A percentile compares a stretch with the other conserved stretches of the same genome.
These are phyloP conservation scores for Pseudoips prasinana DNA, from an alignment of 2,888 invertebrate genomes.

Conservation along the genomic window DNA sequence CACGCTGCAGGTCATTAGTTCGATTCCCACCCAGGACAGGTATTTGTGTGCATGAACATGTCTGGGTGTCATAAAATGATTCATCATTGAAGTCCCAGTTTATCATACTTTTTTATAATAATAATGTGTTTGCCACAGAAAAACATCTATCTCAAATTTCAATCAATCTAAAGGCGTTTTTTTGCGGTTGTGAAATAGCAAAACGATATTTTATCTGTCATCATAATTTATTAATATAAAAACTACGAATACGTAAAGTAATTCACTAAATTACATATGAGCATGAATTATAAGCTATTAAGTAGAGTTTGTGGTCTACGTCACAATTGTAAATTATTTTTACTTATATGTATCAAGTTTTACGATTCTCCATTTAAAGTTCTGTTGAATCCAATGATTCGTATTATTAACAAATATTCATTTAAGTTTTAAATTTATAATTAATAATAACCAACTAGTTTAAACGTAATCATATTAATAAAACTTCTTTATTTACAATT, in stretches of 20 bases:
- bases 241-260: conserved; percentile 42
- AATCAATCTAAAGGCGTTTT: too few relatives aligned
- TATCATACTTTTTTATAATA: too few relatives aligned
- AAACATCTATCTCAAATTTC: too few relatives aligned
- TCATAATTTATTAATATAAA: conserved; percentile 58
- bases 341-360: too few relatives aligned
- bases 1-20: too few relatives aligned
- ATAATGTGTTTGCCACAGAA: too few relatives aligned
- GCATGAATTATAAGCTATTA: conserved; percentile 29
- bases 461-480: conserved; percentile 17
- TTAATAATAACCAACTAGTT: conserved; percentile 7
- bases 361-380: too few relatives aligned
- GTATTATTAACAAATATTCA: not conserved
- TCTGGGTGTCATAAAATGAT: too few relatives aligned
- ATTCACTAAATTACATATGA: conserved; percentile 40
- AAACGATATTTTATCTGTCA: conserved; percentile 29
- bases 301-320: conserved; percentile 10
- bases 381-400: too few relatives aligned
- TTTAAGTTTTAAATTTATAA: not conserved
- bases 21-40: too few relatives aligned
- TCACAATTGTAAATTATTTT: not conserved
- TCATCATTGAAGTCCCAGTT: too few relatives aligned
- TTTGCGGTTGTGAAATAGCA: conserved; percentile 5
- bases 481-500: conserved; percentile 24
- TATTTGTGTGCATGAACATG: too few relatives aligned